phyloP scores from a whole-genome alignment of 2,113 vertebrate species.

The Chiloscyllium plagiosum region DNA sequence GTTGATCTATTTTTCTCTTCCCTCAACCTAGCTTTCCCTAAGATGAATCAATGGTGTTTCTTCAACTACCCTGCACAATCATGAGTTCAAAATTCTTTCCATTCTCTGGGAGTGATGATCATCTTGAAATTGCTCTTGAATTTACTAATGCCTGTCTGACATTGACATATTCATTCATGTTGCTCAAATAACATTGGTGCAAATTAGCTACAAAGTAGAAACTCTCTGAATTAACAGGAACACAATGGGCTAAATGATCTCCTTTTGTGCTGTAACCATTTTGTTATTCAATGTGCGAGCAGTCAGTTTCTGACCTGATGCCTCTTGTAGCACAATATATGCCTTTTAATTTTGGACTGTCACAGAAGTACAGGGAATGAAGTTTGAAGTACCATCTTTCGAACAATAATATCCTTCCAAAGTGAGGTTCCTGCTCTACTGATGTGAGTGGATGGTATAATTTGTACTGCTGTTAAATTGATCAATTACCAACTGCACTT shows the following conservation, averaged over 20 bases:
- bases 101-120: background rate
- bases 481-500: too few species aligned
- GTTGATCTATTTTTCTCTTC: background rate
- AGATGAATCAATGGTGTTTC: background rate
- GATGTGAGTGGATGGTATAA: background rate
- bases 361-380: background rate
- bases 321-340: too few species aligned
- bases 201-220: background rate
- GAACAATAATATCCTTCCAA: background rate
- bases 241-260: too few species aligned
- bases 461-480: background rate
- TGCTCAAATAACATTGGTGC: background rate
- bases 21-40: background rate
- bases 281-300: too few species aligned
- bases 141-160: background rate
- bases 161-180: background rate
- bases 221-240: background rate
- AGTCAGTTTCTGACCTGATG: background rate
- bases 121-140: background rate
- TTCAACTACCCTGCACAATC: background rate
- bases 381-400: background rate
- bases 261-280: too few species aligned
- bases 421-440: background rate
- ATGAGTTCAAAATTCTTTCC: background rate
- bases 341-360: too few species aligned